Base-by-base conservation (phyloP, 2,113 vertebrate species). In the Pionites leucogaster region DNA sequence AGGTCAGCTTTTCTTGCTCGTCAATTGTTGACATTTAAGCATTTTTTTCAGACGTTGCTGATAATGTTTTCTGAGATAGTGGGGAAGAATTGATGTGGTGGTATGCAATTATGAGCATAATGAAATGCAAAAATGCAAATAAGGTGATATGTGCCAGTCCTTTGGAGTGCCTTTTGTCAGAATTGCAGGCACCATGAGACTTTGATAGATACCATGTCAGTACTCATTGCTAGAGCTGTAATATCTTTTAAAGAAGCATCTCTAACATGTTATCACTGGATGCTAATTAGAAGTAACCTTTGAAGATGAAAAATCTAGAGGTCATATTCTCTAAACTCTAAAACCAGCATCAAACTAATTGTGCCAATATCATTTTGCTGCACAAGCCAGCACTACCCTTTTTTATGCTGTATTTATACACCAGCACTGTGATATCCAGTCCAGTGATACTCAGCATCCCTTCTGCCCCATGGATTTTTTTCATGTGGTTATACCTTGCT, bases 91-190 rank as follows among this genome's bases (percentile, higher is more conserved):
- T 93, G 98, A 98, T 98, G 98, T 98, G 97, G 98, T 97, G 98
- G 98, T 98, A 98, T 98, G 98, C 99, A 99, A 99, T 99, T 99
- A 99, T 97, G 97, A 97, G 94, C 90, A 71, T 99, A 99, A 99
- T 99, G 98, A 99, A 98, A 99, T 99, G 99, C 99, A 99, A 98
- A 99, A 99, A 99, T 99, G 99, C 99, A 99, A 99, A 99, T 99
- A 97, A 96, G 97, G 98, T 98, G 98, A 98, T 98, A 98, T 86
- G 69, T 97, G 98, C 97, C 97, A 97, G 97, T 97, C 97, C 97
- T 98, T 98, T 97, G 95, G 98, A 98, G 98, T 98, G 98, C 96
- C 98, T 99, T 99, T 99, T 99, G 99, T 99, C 98, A 98, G 98
- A 98, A 98, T 95, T 98, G 96, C 95, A 97, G 93, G 97, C 97